phyloP scores from a whole-genome alignment of 2,113 vertebrate species.

The Vulpes ferrilata region DNA sequence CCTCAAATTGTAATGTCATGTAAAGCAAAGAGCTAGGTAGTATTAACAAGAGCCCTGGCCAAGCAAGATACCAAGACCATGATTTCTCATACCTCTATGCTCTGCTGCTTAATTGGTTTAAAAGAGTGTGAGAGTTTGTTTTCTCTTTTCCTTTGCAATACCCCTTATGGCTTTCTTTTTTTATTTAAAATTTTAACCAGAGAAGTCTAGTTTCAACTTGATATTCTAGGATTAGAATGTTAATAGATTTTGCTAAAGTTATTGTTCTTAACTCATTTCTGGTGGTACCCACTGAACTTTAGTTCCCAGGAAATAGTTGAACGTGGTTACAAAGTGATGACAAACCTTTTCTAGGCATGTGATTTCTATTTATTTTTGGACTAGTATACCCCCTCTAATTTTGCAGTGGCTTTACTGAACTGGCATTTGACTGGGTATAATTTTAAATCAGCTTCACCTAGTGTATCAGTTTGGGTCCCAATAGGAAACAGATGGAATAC shows the following conservation, averaged over 20 bases:
- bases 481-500: background rate
- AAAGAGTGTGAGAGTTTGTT: background rate
- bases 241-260: slow-evolving; percentile 1
- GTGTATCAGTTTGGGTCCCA: background rate
- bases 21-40: background rate
- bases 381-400: background rate
- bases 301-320: background rate
- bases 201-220: slow-evolving; percentile 13
- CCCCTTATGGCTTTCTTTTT: background rate
- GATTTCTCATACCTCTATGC: background rate
- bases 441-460: slow-evolving; percentile 10
- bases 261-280: slow-evolving; percentile 20
- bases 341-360: background rate
- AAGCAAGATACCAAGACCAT: background rate
- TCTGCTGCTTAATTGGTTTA: background rate
- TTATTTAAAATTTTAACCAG: background rate
- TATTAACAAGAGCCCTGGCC: background rate
- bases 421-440: background rate
- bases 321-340: background rate
- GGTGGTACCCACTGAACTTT: background rate
- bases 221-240: background rate
- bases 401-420: background rate
- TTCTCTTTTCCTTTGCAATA: background rate
- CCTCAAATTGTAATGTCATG: background rate
- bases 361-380: background rate